phyloP scores from a whole-genome alignment of 2,888 invertebrate species.

The Hirtodrosophila alboralis region DNA sequence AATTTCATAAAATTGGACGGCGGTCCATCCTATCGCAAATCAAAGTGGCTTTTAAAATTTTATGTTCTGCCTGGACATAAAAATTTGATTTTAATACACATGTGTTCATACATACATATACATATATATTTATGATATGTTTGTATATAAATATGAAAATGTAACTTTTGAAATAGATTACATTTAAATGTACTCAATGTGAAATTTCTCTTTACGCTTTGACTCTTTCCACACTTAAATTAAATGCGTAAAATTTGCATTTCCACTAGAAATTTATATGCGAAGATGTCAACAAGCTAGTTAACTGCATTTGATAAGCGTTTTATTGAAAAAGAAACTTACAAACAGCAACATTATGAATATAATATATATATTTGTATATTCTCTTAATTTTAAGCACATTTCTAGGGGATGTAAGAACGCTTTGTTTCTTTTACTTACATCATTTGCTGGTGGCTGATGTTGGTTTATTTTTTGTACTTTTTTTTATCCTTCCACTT shows the following conservation, averaged over 20 bases:
- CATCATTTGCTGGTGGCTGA: constrained; percentile 43
- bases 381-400: constrained; percentile 48
- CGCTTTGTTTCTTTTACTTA: constrained; percentile 34
- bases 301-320: constrained; percentile 71
- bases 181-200: neutral
- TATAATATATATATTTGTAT: constrained; percentile 21
- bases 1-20: constrained; percentile 56
- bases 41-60: constrained; percentile 68
- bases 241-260: neutral
- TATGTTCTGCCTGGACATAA: constrained; percentile 49
- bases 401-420: constrained; percentile 41
- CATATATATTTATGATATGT: constrained; percentile 20
- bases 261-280: constrained; percentile 45
- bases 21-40: constrained; percentile 45
- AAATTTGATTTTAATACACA: constrained; percentile 50
- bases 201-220: neutral
- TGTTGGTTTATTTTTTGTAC: too few relatives aligned
- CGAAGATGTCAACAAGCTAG: constrained; percentile 66
- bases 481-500: constrained; percentile 26
- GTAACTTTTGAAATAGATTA: too few relatives aligned
- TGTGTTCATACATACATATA: constrained; percentile 1
- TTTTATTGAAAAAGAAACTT: constrained; percentile 31
- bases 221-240: neutral
- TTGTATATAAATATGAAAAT: constrained; percentile 5
- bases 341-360: constrained; percentile 1